Evolutionary conservation across 2,797 vertebrate genomes (phyloP).

Genomic region (Gymnoscopelus microlampas): DNA sequence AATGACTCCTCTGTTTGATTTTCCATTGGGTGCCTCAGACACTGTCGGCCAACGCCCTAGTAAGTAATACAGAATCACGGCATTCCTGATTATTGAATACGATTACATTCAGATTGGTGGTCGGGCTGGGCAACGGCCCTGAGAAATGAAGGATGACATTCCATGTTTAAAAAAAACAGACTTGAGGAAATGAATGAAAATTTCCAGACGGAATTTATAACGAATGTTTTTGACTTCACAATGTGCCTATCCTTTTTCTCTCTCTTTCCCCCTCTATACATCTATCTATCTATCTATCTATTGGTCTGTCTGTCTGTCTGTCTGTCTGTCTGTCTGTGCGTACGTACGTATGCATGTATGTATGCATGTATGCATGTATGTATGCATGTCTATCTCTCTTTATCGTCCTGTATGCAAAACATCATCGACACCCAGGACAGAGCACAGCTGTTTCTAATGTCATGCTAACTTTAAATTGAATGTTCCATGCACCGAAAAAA

Average conservation of each 20-base stretch:
- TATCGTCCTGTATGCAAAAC: neutral
- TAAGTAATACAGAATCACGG: constrained; percentile 15
- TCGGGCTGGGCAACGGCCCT: neutral
- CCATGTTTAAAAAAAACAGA: no score
- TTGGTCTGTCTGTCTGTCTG: neutral
- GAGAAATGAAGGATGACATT: constrained; percentile 12
- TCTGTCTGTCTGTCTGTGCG: constrained; percentile 5
- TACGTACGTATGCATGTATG: no score
- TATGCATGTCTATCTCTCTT: neutral
- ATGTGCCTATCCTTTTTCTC: neutral
- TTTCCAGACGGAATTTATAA: neutral
- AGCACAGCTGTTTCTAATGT: constrained; percentile 43
- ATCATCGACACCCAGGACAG: neutral
- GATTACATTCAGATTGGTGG: neutral
- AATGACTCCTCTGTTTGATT: neutral
- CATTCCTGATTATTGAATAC: neutral
- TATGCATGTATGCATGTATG: no score
- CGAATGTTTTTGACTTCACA: neutral
- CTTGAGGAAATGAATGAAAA: neutral
- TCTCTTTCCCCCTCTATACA: neutral
- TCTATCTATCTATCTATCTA: neutral
- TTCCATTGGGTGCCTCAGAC: constrained; percentile 1
- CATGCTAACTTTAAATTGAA: constrained; percentile 17
- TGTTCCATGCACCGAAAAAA: constrained; percentile 25
- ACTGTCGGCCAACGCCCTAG: neutral